A percentile compares a stretch with the other conserved stretches of the same genome.
Evolutionary conservation across 2,113 vertebrate species (phyloP).

Genomic region (Anas platyrhynchos): DNA sequence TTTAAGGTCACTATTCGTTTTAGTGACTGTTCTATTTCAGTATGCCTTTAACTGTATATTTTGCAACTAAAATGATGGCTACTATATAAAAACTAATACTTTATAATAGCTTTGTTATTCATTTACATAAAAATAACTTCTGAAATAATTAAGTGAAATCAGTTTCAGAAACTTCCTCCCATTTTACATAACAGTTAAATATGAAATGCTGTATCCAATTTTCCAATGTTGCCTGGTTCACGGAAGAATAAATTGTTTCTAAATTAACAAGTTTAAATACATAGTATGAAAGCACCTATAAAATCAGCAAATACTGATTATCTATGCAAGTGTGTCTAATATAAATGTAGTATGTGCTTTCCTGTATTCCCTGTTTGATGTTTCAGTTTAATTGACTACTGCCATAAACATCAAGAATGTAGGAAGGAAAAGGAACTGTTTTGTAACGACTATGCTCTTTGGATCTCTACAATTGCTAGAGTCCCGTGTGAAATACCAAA

Average conservation of each 20-base stretch:
- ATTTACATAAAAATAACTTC: not conserved
- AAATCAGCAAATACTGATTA: not conserved
- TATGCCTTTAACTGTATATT: not conserved
- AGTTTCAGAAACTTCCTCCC: not conserved
- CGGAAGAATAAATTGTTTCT: not conserved
- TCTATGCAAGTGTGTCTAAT: too few relatives aligned
- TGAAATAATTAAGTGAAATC: not conserved
- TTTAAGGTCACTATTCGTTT: not conserved
- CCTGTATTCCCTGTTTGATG: not conserved
- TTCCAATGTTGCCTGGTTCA: not conserved
- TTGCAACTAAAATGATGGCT: not conserved
- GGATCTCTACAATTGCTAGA: not conserved
- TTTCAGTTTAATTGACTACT: not conserved
- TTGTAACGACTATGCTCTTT: not conserved
- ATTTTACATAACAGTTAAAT: fast-evolving
- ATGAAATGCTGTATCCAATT: not conserved
- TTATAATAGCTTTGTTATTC: not conserved
- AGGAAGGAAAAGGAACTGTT: not conserved
- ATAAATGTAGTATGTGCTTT: fast-evolving
- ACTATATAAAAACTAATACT: not conserved
- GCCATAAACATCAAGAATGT: not conserved
- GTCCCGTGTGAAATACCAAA: not conserved
- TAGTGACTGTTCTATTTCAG: not conserved
- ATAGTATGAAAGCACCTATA: not conserved
- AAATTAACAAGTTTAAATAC: not conserved